Evolutionary conservation across 2,888 invertebrate genomes (phyloP).

Genomic region (Lepidonotus clava): DNA sequence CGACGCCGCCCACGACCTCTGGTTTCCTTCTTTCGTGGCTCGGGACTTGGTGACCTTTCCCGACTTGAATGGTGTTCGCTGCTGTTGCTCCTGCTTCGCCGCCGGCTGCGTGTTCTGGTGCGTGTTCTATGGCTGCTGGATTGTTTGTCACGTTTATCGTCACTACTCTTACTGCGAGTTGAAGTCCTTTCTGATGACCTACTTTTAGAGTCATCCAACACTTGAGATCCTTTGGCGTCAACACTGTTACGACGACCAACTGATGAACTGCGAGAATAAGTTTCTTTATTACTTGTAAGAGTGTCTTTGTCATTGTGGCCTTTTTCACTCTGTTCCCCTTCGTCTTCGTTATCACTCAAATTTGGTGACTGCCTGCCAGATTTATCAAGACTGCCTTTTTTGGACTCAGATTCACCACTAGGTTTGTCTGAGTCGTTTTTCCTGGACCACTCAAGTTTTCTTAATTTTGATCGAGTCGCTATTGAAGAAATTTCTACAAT

Average conservation of each 20-base stretch:
- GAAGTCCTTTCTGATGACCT: neutral
- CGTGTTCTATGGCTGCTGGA: neutral
- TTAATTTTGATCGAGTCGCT: slow-evolving; percentile 13
- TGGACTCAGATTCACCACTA: no score
- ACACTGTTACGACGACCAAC: neutral
- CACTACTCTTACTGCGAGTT: neutral
- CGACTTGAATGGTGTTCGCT: slow-evolving; percentile 6
- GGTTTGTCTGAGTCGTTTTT: no score
- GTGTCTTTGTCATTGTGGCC: neutral
- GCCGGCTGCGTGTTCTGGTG: neutral
- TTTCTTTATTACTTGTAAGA: neutral
- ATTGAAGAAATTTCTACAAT: slow-evolving; percentile 23
- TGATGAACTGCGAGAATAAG: neutral
- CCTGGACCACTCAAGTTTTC: slow-evolving; percentile 1
- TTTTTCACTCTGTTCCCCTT: neutral
- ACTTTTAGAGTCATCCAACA: neutral
- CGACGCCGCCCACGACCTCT: neutral
- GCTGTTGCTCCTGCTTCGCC: neutral
- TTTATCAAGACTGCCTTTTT: neutral
- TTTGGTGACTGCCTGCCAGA: neutral
- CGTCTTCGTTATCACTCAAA: neutral
- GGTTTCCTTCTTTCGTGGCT: neutral
- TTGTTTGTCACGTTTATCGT: neutral
- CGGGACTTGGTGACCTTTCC: neutral
- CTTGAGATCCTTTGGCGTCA: neutral